Percentiles rank a stretch among this genome's conserved stretches.
Conservation (phyloP, 2,113 vertebrate genomes). For the Oxyruncus cristatus region DNA sequence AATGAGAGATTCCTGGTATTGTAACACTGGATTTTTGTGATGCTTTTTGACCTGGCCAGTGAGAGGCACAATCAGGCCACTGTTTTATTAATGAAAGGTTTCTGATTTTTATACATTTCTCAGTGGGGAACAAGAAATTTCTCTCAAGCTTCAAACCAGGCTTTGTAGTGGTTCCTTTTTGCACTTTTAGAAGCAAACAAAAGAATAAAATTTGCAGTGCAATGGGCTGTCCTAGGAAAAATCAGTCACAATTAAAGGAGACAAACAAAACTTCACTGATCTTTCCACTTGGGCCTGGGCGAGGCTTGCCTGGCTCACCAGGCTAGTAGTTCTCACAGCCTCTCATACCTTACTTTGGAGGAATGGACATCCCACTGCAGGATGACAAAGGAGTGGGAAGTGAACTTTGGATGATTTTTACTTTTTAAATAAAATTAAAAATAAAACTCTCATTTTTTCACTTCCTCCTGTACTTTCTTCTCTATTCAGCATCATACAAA, state of each 20-base stretch:
- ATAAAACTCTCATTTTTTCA: background rate
- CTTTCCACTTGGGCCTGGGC: background rate
- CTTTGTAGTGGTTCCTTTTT: background rate
- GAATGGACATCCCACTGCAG: background rate
- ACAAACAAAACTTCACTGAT: background rate
- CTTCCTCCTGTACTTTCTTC: background rate
- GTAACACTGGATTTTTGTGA: background rate
- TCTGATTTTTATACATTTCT: conserved; percentile 1
- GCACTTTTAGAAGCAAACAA: background rate
- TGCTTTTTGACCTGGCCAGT: background rate
- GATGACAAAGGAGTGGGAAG: background rate
- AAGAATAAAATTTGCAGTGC: background rate
- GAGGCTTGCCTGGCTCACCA: background rate
- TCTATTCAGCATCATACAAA: background rate
- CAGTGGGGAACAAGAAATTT: background rate
- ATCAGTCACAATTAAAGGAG: background rate
- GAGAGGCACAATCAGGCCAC: background rate
- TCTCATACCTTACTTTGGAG: background rate
- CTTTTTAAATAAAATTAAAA: background rate
- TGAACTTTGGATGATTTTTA: background rate
- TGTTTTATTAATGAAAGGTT: background rate
- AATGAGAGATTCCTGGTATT: background rate
- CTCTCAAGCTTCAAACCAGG: background rate
- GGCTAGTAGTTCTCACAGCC: background rate
- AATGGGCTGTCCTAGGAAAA: background rate